A percentile compares a stretch with the other conserved stretches of the same genome.
These are phyloP conservation scores for Zalophus californianus DNA, from an alignment of 2,797 vertebrate genomes.

Conservation along the genomic window DNA sequence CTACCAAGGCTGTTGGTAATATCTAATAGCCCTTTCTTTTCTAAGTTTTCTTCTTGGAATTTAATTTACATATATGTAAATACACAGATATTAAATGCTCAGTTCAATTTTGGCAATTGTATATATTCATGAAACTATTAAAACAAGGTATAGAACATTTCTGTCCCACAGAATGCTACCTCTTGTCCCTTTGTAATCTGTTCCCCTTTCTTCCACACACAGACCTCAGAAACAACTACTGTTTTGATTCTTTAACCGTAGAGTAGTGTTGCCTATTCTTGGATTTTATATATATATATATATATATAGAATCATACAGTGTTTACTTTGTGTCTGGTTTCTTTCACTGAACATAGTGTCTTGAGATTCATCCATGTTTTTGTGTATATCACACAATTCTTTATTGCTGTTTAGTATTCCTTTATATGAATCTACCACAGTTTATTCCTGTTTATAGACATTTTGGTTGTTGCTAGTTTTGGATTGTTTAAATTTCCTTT, in stretches of 20 bases:
- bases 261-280: background rate
- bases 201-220: background rate
- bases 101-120: background rate
- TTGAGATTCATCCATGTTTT: background rate
- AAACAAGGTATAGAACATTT: background rate
- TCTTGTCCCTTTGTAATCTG: background rate
- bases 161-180: background rate
- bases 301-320: background rate
- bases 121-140: background rate
- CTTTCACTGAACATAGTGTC: background rate
- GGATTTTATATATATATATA: background rate
- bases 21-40: background rate
- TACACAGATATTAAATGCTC: background rate
- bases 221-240: background rate
- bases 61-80: conserved; percentile 3
- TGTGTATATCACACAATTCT: background rate
- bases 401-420: background rate
- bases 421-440: background rate
- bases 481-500: background rate
- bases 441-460: background rate
- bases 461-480: background rate
- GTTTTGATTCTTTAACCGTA: background rate
- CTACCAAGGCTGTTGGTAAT: background rate
- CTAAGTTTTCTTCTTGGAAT: background rate
- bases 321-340: background rate